Evolutionary conservation across 1,140 invertebrate species (phyloP).

Genomic region (Luehdorfia chinensis): DNA sequence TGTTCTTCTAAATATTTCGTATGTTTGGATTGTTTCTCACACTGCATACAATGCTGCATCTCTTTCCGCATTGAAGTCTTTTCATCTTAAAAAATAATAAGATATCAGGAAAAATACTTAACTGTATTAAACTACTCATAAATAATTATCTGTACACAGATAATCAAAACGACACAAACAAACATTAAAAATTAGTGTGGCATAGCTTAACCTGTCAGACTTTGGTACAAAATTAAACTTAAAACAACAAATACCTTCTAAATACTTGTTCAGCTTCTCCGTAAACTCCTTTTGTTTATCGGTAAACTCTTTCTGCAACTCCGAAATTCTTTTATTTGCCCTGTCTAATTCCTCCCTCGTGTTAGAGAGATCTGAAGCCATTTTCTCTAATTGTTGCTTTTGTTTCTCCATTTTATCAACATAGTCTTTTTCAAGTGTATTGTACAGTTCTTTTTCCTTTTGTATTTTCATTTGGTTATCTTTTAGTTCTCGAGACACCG

Average conservation of each 20-base stretch:
- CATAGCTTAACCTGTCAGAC: no score
- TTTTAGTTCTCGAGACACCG: conserved; percentile 53
- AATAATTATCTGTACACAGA: no score
- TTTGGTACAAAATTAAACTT: no score
- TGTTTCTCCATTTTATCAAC: conserved; percentile 61
- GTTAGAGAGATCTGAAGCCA: conserved; percentile 41
- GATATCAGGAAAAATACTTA: no score
- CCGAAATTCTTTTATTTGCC: conserved; percentile 67
- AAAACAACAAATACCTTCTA: conserved; percentile 53
- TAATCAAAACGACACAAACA: no score
- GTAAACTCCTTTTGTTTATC: conserved; percentile 68
- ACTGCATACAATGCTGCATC: conserved; percentile 51
- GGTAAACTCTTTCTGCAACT: conserved; percentile 64
- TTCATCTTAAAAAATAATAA: conserved; percentile 42
- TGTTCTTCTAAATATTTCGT: conserved; percentile 58
- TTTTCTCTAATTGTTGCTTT: conserved; percentile 56
- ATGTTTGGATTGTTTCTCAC: conserved; percentile 57
- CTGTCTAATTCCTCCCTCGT: conserved; percentile 55
- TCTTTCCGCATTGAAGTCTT: conserved; percentile 63
- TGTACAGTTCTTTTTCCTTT: conserved; percentile 54
- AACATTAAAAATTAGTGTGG: no score
- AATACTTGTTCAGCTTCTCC: conserved; percentile 60
- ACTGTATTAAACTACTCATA: no score
- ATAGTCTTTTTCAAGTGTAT: conserved; percentile 56
- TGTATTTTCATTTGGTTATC: conserved; percentile 54